These are phyloP conservation scores for Acanthosepion esculentum DNA, from an alignment of 2,888 invertebrate genomes.

Conservation along the genomic window DNA sequence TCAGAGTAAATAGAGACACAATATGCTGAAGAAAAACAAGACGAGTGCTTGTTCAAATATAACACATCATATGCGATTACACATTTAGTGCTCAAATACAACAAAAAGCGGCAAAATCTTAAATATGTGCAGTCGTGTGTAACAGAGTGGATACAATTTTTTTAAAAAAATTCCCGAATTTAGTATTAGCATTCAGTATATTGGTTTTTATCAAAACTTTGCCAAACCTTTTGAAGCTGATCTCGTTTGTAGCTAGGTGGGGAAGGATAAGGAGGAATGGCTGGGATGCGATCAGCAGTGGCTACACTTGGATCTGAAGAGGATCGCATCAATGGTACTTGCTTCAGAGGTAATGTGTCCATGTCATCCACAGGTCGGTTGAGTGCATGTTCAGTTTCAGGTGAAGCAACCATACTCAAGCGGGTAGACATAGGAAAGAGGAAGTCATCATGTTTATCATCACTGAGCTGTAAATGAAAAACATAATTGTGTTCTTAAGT, in stretches of 20 bases:
- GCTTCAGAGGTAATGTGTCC: conserved; percentile 63
- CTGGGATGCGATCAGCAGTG: conserved; percentile 85
- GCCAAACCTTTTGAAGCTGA: conserved; percentile 23
- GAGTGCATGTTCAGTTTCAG: conserved; percentile 91
- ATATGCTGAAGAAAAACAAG: not conserved
- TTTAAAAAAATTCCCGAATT: not conserved
- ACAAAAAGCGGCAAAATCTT: not conserved
- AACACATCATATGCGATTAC: not conserved
- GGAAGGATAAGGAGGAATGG: conserved; percentile 73
- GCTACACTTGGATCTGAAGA: conserved; percentile 96
- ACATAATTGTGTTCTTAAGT: not conserved
- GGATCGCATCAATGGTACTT: conserved; percentile 81
- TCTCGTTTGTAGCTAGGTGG: conserved; percentile 87
- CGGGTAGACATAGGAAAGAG: conserved; percentile 97
- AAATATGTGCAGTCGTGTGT: not conserved
- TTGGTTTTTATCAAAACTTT: conserved; percentile 57
- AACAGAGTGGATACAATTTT: not conserved
- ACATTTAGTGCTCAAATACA: not conserved
- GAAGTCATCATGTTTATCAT: conserved; percentile 97
- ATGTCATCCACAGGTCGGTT: conserved; percentile 68
- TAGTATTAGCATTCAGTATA: conserved; percentile 61
- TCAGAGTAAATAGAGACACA: too few species aligned
- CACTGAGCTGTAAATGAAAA: conserved; percentile 84
- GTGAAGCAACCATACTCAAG: conserved; percentile 92
- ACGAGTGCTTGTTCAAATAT: not conserved